Base-by-base conservation (phyloP, 2,113 vertebrate species). In the Oncorhynchus mykiss region DNA sequence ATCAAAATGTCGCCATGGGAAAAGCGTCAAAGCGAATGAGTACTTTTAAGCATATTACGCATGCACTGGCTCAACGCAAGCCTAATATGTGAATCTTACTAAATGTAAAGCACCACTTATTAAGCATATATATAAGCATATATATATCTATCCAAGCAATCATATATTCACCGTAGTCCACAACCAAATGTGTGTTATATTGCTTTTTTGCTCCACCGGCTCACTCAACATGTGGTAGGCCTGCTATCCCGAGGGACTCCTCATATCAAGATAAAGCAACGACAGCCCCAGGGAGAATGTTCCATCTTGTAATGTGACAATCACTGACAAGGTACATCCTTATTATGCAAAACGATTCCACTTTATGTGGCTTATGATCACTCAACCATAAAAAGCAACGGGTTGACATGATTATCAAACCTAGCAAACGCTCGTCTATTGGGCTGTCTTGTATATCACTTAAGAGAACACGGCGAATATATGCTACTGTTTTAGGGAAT, bases 261-360 rank as follows among this genome's bases (percentile, higher is more conserved):
- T 29, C 70, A 24, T 62, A 71, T 69, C 60, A 20, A 71, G 71
- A 76, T 80, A 69, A 70, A 31, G 73, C 75, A 34, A 34, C n/a
- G 73, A 71, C 72, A 81, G 82, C 83, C 82, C 78, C 81, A 16
- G 76, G 88, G 85, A 77, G 76, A 84, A 87, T 82, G 88, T 86
- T 88, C 84, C 87, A 90, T 90, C 91, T 90, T 91, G 89, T 88
- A 91, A 90, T 77, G 86, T 82, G 82, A 83, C 89, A 90, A 88
- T 90, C 85, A 85, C 87, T 91, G 92, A 90, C 89, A 91, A 84
- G 88, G 68, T 62, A 71, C 82, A 88, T 88, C 80, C 83, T 90
- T 82, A 88, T 89, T 90, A 89, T 84, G 78, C 72, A 85, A 85
- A 87, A 84, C 72, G 76, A 86, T 87, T 49, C 73, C 77, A 81